These are phyloP conservation scores for Margarornis squamiger DNA, from an alignment of 2,797 vertebrate genomes.

Conservation along the genomic window DNA sequence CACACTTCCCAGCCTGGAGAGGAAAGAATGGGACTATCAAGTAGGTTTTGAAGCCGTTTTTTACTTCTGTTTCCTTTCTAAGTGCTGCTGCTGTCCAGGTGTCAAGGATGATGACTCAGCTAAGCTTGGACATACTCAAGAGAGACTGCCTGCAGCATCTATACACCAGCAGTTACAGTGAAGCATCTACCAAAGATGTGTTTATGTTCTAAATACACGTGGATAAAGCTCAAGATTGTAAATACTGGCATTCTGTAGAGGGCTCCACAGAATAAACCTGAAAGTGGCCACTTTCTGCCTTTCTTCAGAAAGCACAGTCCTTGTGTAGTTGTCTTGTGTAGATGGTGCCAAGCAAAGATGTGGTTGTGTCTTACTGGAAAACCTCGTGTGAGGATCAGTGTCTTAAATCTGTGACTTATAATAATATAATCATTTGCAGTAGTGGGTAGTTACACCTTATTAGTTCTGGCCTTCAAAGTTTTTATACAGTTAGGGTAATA, in stretches of 20 bases:
- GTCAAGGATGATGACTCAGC: background rate
- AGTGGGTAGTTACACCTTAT: background rate
- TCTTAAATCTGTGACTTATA: background rate
- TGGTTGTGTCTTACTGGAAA: background rate
- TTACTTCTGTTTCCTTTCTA: background rate
- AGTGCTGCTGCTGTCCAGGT: background rate
- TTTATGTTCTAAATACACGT: background rate
- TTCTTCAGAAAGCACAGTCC: accelerated
- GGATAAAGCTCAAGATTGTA: background rate
- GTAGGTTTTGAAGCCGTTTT: background rate
- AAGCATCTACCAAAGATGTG: background rate
- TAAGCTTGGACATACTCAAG: background rate
- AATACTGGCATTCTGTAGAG: background rate
- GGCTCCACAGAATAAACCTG: background rate
- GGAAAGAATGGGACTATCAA: background rate
- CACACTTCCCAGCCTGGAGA: background rate
- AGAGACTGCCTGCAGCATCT: constrained; percentile 3
- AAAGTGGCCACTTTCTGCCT: background rate
- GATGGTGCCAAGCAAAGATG: background rate
- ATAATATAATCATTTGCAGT: background rate
- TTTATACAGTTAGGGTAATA: background rate
- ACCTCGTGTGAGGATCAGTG: background rate
- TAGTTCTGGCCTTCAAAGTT: background rate
- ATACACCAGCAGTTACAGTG: background rate
- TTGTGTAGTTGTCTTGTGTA: background rate